Percentiles rank a stretch among this genome's conserved stretches.
phyloP scores from a whole-genome alignment of 2,888 invertebrate genomes.

The Torymus texanus region DNA sequence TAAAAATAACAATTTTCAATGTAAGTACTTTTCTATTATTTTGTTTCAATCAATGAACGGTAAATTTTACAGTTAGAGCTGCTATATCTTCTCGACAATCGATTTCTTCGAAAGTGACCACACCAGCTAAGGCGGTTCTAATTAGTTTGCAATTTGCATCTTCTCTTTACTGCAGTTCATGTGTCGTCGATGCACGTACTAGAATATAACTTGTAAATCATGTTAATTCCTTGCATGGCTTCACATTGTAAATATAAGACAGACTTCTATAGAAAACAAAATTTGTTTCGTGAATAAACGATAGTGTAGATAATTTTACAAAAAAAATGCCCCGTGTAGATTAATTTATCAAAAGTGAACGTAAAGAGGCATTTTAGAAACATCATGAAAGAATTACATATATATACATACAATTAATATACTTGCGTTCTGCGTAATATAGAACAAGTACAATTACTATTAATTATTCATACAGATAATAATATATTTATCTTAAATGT shows the following conservation, averaged over 20 bases:
- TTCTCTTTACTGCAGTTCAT: not conserved
- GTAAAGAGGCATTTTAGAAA: too few species aligned
- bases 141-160: conserved; percentile 16
- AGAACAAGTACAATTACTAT: too few species aligned
- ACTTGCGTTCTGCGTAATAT: too few species aligned
- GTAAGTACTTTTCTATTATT: not conserved
- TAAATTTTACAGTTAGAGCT: conserved; percentile 19
- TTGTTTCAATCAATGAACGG: conserved; percentile 5
- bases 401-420: too few species aligned
- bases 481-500: too few species aligned
- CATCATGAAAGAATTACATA: too few species aligned
- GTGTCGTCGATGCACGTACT: not conserved
- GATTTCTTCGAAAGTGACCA: conserved; percentile 2
- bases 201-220: conserved; percentile 14
- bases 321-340: too few species aligned
- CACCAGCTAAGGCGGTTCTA: not conserved
- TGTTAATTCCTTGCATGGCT: not conserved
- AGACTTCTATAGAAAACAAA: not conserved
- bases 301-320: too few species aligned
- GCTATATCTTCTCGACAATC: not conserved
- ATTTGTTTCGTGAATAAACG: too few species aligned
- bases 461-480: too few species aligned
- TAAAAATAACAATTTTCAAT: too few species aligned
- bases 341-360: too few species aligned
- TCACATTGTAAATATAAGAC: not conserved